Evolutionary conservation across 2,888 invertebrate genomes (phyloP), one percentile per base, ranked within the genome.

Genomic region (Capitulum mitella): DNA sequence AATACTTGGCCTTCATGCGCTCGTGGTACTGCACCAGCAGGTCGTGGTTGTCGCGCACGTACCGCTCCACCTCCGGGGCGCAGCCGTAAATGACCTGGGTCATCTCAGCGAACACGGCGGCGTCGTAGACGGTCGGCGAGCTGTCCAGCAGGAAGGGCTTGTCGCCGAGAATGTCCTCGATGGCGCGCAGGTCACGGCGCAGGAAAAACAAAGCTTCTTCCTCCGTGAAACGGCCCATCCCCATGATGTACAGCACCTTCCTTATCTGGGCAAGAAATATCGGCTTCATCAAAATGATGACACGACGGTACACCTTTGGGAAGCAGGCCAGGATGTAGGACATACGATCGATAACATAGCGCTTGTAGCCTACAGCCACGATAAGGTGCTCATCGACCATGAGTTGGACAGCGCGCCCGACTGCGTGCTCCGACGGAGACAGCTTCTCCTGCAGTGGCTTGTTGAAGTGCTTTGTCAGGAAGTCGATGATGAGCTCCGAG

Each of bases 71-170:
- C 10, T 83, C 83, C 14, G 80, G 82, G 3, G 83, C 83, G 22
- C 82, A 78, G 64, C 82, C 82, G 83, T 84, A 86, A 37, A 84
- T 79, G 3, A 85, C 82, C 82, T 85, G 85, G 29, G 84, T 83
- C 74, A 86, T 78, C 82, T 84, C 83, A 10, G 85, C 86, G 83
- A 87, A 87, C 74, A 86, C 81, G 3, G 85, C 83, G 82, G 85
- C 85, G 81, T 87, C 86, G 6, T 84, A 82, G 79, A 85, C 84
- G 78, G 83, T 81, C 14, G 85, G 84, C 61, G 82, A 80, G 37
- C 84, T 83, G 16, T 85, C 85, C 83, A 85, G 83, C 61, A 86
- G 80, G 80, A 82, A 86, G 46, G 40, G 76, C 22, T 79, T 78
- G 22, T 78, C 76, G 34, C 80, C 80, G 2, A 61, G 3, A 10